Evolutionary conservation across 2,797 vertebrate genomes (phyloP).

Genomic region (Etheostoma nigrum): DNA sequence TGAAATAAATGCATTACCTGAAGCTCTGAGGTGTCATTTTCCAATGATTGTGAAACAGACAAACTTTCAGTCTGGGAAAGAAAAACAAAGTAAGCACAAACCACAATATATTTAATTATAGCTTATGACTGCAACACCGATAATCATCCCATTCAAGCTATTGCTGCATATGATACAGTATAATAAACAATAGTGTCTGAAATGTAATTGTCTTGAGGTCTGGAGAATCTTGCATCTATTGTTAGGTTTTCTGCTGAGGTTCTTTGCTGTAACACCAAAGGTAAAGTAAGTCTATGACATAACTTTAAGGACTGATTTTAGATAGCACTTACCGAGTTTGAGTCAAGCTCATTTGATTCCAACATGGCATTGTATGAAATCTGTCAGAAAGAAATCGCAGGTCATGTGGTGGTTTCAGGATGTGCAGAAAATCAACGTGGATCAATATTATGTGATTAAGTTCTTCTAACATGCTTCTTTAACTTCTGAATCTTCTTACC

Average conservation of each 20-base stretch:
- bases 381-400: conserved; percentile 58
- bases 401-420: neutral
- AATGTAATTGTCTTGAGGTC: conserved; percentile 41
- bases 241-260: conserved; percentile 34
- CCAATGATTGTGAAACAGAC: conserved; percentile 71
- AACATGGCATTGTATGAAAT: conserved; percentile 63
- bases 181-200: conserved; percentile 54
- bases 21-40: conserved; percentile 69
- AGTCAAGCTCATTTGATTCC: conserved; percentile 61
- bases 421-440: neutral
- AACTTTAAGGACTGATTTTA: neutral
- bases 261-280: neutral
- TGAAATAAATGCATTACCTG: conserved; percentile 59
- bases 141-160: conserved; percentile 49
- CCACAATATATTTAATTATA: conserved; percentile 63
- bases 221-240: conserved; percentile 42
- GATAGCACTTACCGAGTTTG: conserved; percentile 75
- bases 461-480: neutral
- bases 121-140: conserved; percentile 26
- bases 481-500: neutral
- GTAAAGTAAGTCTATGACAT: neutral
- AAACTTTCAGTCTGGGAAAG: conserved; percentile 69
- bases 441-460: neutral
- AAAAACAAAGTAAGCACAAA: conserved; percentile 41
- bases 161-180: conserved; percentile 23